These are phyloP conservation scores for Drosophila quasianomalipes DNA, from an alignment of 2,888 invertebrate species.

Conservation along the genomic window DNA sequence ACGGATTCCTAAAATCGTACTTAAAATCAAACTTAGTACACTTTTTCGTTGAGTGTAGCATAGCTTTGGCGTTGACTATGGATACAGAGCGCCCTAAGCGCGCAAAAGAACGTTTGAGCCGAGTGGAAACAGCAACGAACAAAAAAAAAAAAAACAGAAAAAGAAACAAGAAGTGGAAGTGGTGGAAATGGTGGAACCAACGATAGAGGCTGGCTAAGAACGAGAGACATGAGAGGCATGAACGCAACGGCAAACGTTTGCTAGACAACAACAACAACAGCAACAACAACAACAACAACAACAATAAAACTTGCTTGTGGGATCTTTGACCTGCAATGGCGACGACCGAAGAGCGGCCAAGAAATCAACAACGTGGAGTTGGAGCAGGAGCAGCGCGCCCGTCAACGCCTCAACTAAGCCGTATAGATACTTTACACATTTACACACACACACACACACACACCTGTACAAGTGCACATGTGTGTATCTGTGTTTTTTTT, in stretches of 20 bases:
- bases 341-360: conserved; percentile 68
- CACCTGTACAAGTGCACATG: background rate
- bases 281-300: conserved; percentile 24
- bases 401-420: conserved; percentile 66
- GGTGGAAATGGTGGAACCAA: conserved; percentile 66
- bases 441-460: conserved; percentile 32
- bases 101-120: conserved; percentile 60
- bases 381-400: conserved; percentile 66
- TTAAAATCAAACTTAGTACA: background rate
- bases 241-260: conserved; percentile 56
- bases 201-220: conserved; percentile 54
- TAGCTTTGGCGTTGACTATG: conserved; percentile 56
- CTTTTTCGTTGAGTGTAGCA: conserved; percentile 17
- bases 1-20: background rate
- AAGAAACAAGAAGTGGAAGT: conserved; percentile 57
- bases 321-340: conserved; percentile 84
- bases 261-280: conserved; percentile 61
- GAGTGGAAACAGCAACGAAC: conserved; percentile 36
- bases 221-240: conserved; percentile 25
- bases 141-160: conserved; percentile 12
- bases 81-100: conserved; percentile 63
- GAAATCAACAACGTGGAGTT: conserved; percentile 72
- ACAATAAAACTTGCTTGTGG: conserved; percentile 74
- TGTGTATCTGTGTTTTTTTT: conserved; percentile 18
- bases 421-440: conserved; percentile 41